phyloP scores from a whole-genome alignment of 2,797 vertebrate species.

The Centropyge bicolor region DNA sequence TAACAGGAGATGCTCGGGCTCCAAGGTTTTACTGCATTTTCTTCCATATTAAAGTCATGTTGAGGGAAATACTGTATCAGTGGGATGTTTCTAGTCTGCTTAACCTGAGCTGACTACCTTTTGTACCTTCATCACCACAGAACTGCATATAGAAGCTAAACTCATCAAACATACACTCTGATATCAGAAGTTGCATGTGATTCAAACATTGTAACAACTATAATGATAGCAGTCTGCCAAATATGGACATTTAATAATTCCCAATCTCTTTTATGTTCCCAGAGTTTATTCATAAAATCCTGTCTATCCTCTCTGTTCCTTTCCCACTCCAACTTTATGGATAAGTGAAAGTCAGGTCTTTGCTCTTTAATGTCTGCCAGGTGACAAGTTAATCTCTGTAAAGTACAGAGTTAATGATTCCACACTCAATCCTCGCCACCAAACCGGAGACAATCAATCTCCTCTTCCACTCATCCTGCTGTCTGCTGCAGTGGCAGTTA shows the following conservation, averaged over 20 bases:
- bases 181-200: not conserved
- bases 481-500: slow-evolving; percentile 60
- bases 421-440: slow-evolving; percentile 66
- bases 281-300: slow-evolving; percentile 39
- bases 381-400: slow-evolving; percentile 81
- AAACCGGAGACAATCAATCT: slow-evolving; percentile 74
- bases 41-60: slow-evolving; percentile 14
- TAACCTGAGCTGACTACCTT: slow-evolving; percentile 1
- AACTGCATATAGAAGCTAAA: not conserved
- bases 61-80: slow-evolving; percentile 23
- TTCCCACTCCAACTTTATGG: slow-evolving; percentile 45
- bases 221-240: not conserved
- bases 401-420: slow-evolving; percentile 80
- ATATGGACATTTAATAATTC: slow-evolving; percentile 17
- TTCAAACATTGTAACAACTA: slow-evolving; percentile 2
- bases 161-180: slow-evolving; percentile 10
- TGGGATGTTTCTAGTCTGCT: slow-evolving; percentile 7
- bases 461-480: slow-evolving; percentile 57
- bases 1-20: slow-evolving; percentile 43
- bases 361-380: slow-evolving; percentile 66
- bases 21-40: slow-evolving; percentile 9
- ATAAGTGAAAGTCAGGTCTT: slow-evolving; percentile 61
- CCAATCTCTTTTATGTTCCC: slow-evolving; percentile 19
- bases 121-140: slow-evolving; percentile 1
- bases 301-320: slow-evolving; percentile 30